Base-by-base conservation (phyloP, 2,113 vertebrate genomes). In the Seriola quinqueradiata region DNA sequence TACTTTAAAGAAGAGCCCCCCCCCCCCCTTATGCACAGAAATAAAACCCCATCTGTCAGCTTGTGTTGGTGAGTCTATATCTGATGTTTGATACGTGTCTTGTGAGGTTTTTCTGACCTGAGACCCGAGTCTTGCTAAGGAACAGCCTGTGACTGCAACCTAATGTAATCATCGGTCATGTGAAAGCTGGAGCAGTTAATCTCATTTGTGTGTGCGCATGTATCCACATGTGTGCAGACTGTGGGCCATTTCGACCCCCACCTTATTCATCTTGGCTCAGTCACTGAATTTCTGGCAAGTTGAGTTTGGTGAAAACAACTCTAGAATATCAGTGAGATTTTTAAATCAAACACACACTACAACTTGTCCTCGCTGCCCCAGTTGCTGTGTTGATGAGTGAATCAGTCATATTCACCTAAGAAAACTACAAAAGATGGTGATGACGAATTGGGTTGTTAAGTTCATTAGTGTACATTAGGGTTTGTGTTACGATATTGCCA, bases 131-230 rank as follows among this genome's bases (percentile, higher is more conserved):
- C 55, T 34, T 28, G 36, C 82, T 65, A 72, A 92, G 79, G 86
- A 91, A 74, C 77, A 78, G 65, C 66, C 90, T 90, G 69, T 86
- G 84, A 85, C 88, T 87, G 54, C 59, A 79, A 61, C 75, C 50
- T 79, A 87, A 91, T 90, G 78, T 81, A 91, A 91, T 91, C 79
- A 89, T 38, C 59, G 69, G 66, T 91, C 92, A 92, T 92, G 92
- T 89, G 90, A 86, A 91, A 87, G 79, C 75, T 70, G 55, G 25
- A 80, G 66, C 54, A 21, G 78, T 70, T 92, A 90, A 88, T 90
- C 79, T 87, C 58, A 88, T 88, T 90, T 70, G 79, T 78, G 71
- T 75, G 61, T 54, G 21, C 78, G 69, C 73, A 72, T 71, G 50
- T 32, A 52, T 52, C 36, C 57, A 34, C 79, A 77, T 82, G 81